phyloP scores from a whole-genome alignment of 2,797 vertebrate species.

The Cossypha dichroa region DNA sequence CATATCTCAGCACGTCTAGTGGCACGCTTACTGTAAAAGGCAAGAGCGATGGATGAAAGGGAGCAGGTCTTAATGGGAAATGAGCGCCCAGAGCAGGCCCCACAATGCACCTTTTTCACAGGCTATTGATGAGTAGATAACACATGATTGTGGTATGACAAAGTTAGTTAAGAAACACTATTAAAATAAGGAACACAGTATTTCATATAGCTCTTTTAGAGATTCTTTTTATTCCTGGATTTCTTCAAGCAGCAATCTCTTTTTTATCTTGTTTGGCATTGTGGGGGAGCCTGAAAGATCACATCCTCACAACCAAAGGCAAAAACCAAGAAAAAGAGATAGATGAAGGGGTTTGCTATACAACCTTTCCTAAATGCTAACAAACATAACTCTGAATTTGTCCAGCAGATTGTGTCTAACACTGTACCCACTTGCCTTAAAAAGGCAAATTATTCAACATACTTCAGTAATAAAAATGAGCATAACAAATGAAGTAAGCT shows the following conservation, averaged over 20 bases:
- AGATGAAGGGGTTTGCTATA: background rate
- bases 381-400: background rate
- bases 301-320: background rate
- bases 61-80: background rate
- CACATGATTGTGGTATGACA: background rate
- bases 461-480: background rate
- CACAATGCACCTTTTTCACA: background rate
- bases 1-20: conserved; percentile 8
- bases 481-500: background rate
- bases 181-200: background rate
- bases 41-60: background rate
- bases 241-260: background rate
- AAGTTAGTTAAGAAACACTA: background rate
- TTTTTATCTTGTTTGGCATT: background rate
- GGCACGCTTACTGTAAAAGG: background rate
- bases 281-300: background rate
- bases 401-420: background rate
- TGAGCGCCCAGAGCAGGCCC: background rate
- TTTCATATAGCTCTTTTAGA: background rate
- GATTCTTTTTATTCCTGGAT: background rate
- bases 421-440: background rate
- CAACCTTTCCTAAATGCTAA: background rate
- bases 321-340: background rate
- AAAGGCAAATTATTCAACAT: background rate
- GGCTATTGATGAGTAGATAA: background rate